Percentiles rank a stretch among this genome's conserved stretches.
These are phyloP conservation scores for Drosophila bocki DNA, from an alignment of 1,140 invertebrate species.

Conservation along the genomic window DNA sequence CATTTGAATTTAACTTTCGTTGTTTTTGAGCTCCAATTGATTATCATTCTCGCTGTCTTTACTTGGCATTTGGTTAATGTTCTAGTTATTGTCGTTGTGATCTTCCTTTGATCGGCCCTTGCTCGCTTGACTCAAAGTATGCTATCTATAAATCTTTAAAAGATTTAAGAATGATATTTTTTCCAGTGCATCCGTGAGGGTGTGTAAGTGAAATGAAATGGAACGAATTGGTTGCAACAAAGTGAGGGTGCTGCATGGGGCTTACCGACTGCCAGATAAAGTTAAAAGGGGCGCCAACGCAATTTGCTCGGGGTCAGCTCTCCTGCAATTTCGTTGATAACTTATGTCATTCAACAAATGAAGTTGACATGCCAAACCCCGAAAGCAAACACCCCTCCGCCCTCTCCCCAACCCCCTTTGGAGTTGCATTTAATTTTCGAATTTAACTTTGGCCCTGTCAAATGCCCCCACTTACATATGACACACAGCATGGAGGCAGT, in stretches of 20 bases:
- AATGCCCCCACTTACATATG: constrained; percentile 58
- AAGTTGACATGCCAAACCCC: constrained; percentile 68
- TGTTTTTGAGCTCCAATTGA: no score
- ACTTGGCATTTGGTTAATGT: no score
- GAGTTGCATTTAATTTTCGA: constrained; percentile 67
- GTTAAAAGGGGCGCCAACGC: constrained; percentile 69
- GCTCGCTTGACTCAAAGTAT: no score
- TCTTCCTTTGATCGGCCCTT: no score
- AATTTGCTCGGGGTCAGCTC: constrained; percentile 79
- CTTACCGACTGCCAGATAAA: constrained; percentile 73
- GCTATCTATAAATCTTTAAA: no score
- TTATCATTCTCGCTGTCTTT: no score
- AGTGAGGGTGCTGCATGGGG: constrained; percentile 39
- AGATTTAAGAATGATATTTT: neutral
- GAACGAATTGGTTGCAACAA: constrained; percentile 68
- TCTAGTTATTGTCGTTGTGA: no score
- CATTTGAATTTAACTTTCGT: no score
- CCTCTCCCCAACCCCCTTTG: neutral
- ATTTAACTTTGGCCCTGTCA: constrained; percentile 74
- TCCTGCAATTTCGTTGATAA: constrained; percentile 77
- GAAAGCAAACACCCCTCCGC: neutral
- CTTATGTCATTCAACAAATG: constrained; percentile 81
- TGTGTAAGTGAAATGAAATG: constrained; percentile 80
- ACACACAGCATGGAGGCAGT: constrained; percentile 33
- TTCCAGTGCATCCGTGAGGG: constrained; percentile 22